Conservation (phyloP, 2,113 vertebrate species). For the Cyprinus carpio region DNA sequence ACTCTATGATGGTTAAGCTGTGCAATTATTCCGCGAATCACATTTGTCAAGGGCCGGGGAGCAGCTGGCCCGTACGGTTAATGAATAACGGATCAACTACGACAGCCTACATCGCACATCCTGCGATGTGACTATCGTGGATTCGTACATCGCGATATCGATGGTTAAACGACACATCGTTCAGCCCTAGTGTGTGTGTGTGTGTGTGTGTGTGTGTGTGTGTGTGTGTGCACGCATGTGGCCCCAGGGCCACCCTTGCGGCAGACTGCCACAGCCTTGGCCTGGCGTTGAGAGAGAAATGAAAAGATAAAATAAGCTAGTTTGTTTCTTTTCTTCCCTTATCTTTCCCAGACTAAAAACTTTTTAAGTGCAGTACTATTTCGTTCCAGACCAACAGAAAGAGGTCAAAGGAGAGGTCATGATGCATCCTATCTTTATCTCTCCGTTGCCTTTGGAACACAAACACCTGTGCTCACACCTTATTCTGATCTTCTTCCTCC, state of each 20-base stretch:
- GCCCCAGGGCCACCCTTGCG: conserved; percentile 27
- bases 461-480: conserved; percentile 67
- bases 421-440: neutral
- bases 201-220: conserved; percentile 9
- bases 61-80: too few relatives aligned
- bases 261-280: conserved; percentile 22
- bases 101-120: too few relatives aligned
- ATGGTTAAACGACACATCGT: too few relatives aligned
- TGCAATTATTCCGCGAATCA: too few relatives aligned
- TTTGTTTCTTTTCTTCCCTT: conserved; percentile 26
- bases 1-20: too few relatives aligned
- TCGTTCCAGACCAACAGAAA: neutral
- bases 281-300: conserved; percentile 37
- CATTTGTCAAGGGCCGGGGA: too few relatives aligned
- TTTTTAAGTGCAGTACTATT: neutral
- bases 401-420: conserved; percentile 28
- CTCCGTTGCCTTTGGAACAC: conserved; percentile 33
- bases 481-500: conserved; percentile 64
- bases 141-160: too few relatives aligned
- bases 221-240: neutral
- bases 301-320: conserved; percentile 45
- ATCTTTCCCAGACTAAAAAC: conserved; percentile 2
- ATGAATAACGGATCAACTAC: too few relatives aligned
- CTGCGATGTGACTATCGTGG: too few relatives aligned
- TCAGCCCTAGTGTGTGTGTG: conserved; percentile 2